Conservation (phyloP, 2,888 invertebrate genomes). For the Ectemnius continuus region DNA sequence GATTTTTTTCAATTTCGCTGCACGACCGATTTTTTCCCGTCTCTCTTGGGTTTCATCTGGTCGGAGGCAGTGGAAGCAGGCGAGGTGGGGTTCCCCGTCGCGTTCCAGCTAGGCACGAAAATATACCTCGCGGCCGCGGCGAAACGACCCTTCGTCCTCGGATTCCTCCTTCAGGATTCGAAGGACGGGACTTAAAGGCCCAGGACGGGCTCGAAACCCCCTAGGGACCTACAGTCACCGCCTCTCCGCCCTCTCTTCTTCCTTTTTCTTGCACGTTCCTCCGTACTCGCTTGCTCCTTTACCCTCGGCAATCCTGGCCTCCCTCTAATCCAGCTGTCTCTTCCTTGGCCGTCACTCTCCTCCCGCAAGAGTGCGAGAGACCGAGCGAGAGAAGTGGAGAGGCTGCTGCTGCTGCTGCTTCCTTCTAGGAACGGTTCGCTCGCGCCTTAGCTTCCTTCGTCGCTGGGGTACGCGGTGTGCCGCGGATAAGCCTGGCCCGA, state of each 20-base stretch:
- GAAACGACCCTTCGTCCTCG: slow-evolving; percentile 45
- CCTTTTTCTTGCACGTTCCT: slow-evolving; percentile 31
- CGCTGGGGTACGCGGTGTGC: slow-evolving; percentile 52
- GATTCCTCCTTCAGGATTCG: slow-evolving; percentile 40
- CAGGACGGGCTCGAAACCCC: slow-evolving; percentile 46
- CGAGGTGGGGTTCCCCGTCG: too few species aligned
- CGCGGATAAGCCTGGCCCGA: slow-evolving; percentile 56
- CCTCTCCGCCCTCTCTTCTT: slow-evolving; percentile 36
- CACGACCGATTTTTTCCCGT: too few species aligned
- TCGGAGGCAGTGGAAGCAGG: too few species aligned
- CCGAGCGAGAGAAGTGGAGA: slow-evolving; percentile 36
- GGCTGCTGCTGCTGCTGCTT: slow-evolving; percentile 40
- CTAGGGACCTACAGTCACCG: slow-evolving; percentile 50
- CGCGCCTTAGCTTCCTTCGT: slow-evolving; percentile 63
- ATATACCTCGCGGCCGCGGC: slow-evolving; percentile 53
- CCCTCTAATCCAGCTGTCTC: slow-evolving; percentile 28
- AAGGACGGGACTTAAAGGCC: slow-evolving; percentile 43
- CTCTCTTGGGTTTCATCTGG: too few species aligned
- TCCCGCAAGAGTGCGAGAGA: slow-evolving; percentile 1
- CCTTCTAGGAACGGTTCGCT: slow-evolving; percentile 72
- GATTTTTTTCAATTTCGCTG: too few species aligned
- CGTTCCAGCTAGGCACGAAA: slow-evolving; percentile 78
- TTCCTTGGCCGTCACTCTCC: slow-evolving; percentile 27
- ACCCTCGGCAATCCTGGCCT: slow-evolving; percentile 9
- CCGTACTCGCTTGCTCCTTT: slow-evolving; percentile 36